Percentiles rank a stretch among this genome's conserved stretches.
phyloP scores from a whole-genome alignment of 2,113 vertebrate genomes.

The Lepus americanus region DNA sequence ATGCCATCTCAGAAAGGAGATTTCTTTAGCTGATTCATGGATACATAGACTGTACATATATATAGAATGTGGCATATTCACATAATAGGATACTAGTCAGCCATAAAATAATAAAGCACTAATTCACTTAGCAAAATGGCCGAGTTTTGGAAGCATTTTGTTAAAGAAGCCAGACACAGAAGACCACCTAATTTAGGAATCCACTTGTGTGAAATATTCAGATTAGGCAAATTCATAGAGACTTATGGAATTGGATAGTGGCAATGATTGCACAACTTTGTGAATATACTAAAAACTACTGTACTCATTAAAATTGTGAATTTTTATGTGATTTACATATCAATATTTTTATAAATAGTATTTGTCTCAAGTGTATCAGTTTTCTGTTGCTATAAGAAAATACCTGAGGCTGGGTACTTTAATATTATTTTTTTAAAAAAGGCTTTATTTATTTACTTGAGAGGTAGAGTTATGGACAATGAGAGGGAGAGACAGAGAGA shows the following conservation, averaged over 20 bases:
- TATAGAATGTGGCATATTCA: not conserved
- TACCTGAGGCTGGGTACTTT: not conserved
- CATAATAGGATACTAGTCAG: not conserved
- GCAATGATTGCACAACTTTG: not conserved
- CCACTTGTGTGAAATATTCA: not conserved
- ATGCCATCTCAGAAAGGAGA: no score
- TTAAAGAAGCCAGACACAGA: not conserved
- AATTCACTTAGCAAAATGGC: not conserved
- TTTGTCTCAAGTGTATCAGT: not conserved
- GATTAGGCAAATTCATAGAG: not conserved
- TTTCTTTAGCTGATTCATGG: no score
- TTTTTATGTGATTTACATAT: not conserved
- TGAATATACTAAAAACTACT: not conserved
- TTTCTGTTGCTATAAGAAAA: not conserved
- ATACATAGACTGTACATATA: not conserved
- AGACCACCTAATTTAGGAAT: not conserved
- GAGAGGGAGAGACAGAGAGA: no score
- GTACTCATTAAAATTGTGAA: not conserved
- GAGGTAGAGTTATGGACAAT: no score
- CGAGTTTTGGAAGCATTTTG: not conserved
- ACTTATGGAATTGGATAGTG: slow-evolving; percentile 8
- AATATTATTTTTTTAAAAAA: no score
- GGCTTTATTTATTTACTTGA: no score
- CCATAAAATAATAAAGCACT: not conserved
- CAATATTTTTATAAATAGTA: not conserved